These are phyloP conservation scores for Calliopum simillimum DNA, from an alignment of 2,888 invertebrate species.

Conservation along the genomic window DNA sequence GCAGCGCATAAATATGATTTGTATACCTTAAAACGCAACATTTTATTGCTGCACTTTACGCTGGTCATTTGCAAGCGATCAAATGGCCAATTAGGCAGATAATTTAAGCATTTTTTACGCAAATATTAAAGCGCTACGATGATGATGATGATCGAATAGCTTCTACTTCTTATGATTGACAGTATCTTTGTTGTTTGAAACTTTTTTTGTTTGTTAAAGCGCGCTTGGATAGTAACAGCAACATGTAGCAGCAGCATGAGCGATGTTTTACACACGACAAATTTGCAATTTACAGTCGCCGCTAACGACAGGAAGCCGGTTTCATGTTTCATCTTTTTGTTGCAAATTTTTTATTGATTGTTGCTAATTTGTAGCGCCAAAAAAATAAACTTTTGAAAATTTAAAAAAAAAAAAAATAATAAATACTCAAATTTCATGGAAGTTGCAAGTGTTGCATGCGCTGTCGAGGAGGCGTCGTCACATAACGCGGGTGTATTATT, in stretches of 20 bases:
- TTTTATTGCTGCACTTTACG: conserved; percentile 1
- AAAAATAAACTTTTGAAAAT: not conserved
- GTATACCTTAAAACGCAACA: not conserved
- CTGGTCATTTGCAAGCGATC: conserved; percentile 26
- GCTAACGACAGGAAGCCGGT: conserved; percentile 18
- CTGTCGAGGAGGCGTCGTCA: not conserved
- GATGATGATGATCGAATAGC: not conserved
- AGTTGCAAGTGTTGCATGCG: too few species aligned
- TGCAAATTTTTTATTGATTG: conserved; percentile 5
- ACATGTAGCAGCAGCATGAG: too few species aligned
- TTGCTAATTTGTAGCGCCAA: conserved; percentile 19
- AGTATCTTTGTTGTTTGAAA: too few species aligned
- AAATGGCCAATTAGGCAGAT: conserved; percentile 20
- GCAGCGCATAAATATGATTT: too few species aligned
- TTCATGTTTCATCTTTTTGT: not conserved
- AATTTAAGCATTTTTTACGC: conserved; percentile 22
- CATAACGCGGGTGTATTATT: not conserved
- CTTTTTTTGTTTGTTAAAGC: too few species aligned
- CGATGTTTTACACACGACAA: too few species aligned
- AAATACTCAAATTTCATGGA: too few species aligned
- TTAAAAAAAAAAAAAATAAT: too few species aligned
- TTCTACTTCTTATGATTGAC: too few species aligned
- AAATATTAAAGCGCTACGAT: conserved; percentile 19
- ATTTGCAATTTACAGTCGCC: not conserved
- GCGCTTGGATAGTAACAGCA: too few species aligned